phyloP scores from a whole-genome alignment of 30 jellyfish, hydroid and myxozoan species.

The Aurelia sp. region DNA sequence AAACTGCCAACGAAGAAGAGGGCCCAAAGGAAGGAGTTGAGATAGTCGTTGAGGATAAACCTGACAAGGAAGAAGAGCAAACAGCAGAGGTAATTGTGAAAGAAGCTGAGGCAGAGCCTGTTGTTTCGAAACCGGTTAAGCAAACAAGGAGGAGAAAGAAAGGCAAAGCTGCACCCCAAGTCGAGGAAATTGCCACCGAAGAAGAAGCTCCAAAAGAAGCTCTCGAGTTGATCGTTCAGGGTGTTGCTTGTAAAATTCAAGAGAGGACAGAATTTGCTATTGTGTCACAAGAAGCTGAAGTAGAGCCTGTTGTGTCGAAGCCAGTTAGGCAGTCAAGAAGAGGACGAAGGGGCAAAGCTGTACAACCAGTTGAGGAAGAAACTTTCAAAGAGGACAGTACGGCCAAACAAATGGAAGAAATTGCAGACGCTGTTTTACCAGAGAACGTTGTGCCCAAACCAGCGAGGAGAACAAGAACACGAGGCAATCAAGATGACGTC shows the following conservation, averaged over 20 bases:
- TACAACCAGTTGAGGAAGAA: not conserved
- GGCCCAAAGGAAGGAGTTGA: too few relatives aligned
- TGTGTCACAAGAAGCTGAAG: not conserved
- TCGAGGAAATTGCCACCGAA: not conserved
- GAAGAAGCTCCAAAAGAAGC: too few relatives aligned
- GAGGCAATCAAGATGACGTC: not conserved
- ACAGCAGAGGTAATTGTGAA: not conserved
- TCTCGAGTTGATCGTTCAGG: not conserved
- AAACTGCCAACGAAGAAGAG: too few relatives aligned
- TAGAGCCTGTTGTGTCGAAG: not conserved
- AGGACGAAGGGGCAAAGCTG: not conserved
- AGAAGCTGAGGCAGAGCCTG: not conserved
- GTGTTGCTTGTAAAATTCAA: not conserved
- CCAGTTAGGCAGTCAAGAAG: not conserved
- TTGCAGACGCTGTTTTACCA: not conserved
- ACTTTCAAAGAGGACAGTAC: not conserved
- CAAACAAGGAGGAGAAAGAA: not conserved
- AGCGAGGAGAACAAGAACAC: not conserved
- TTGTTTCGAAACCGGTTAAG: not conserved
- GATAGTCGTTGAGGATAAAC: not conserved
- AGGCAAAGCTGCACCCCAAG: not conserved
- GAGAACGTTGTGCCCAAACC: not conserved
- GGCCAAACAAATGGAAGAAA: not conserved
- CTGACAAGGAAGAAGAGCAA: not conserved
- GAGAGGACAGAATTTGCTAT: not conserved